Conservation (phyloP, 2,888 invertebrate species). For the Sepioteuthis lessoniana region DNA sequence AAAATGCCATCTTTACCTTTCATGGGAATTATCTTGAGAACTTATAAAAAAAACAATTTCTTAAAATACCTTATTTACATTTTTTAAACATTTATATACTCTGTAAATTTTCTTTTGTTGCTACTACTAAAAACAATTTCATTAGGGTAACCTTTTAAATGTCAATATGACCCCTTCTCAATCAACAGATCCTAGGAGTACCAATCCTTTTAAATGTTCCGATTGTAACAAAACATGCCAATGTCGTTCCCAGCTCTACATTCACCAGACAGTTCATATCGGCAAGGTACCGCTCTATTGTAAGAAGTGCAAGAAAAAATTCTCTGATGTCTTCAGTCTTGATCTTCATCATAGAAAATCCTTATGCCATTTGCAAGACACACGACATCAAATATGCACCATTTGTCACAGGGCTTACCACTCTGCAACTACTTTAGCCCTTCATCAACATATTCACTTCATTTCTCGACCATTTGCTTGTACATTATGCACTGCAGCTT, state of each 20-base stretch:
- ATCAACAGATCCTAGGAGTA: not conserved
- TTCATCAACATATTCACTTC: not conserved
- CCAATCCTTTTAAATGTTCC: not conserved
- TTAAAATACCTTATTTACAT: no score
- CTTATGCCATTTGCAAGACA: not conserved
- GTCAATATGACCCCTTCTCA: not conserved
- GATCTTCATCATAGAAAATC: not conserved
- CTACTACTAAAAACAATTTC: not conserved
- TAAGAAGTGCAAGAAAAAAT: not conserved
- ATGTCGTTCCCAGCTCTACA: not conserved
- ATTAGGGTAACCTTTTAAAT: no score
- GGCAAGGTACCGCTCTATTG: not conserved
- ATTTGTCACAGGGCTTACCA: not conserved
- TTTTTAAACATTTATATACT: no score
- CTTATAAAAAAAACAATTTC: no score
- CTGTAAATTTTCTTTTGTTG: not conserved
- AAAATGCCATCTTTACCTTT: no score
- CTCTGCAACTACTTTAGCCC: not conserved
- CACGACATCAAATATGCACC: not conserved
- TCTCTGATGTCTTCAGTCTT: not conserved
- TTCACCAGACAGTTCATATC: not conserved
- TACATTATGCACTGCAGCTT: not conserved
- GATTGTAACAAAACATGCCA: not conserved
- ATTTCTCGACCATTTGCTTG: constrained; percentile 13
- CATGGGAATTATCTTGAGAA: no score